These are phyloP conservation scores for Aphis gossypii DNA, from an alignment of 1,140 invertebrate species.

Conservation along the genomic window DNA sequence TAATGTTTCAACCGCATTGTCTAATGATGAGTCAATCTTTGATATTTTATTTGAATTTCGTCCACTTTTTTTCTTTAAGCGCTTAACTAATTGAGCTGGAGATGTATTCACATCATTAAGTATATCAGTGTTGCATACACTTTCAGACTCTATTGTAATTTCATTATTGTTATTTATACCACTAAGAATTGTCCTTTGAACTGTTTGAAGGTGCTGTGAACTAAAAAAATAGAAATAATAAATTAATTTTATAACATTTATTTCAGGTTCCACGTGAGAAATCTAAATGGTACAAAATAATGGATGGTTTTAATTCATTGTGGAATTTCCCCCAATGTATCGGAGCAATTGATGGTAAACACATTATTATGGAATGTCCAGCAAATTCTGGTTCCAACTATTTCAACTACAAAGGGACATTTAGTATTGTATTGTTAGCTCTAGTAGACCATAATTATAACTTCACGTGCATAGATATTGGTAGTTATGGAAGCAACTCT, in stretches of 20 bases:
- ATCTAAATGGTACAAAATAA: neutral
- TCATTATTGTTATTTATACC: neutral
- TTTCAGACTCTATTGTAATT: neutral
- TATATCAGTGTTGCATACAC: constrained; percentile 5
- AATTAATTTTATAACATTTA: neutral
- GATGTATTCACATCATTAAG: neutral
- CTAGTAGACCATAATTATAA: constrained; percentile 52
- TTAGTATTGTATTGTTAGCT: constrained; percentile 64
- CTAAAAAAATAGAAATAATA: constrained; percentile 22
- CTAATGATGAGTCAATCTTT: neutral
- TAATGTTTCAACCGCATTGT: neutral
- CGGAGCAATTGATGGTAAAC: constrained; percentile 61
- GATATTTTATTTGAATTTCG: constrained; percentile 22
- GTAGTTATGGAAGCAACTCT: constrained; percentile 54
- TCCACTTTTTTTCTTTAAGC: neutral
- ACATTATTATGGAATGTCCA: constrained; percentile 62
- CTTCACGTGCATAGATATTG: constrained; percentile 53
- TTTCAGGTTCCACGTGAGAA: neutral
- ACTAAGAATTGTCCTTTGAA: too few species aligned
- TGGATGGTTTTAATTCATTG: neutral
- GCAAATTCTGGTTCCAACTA: constrained; percentile 63
- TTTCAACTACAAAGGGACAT: constrained; percentile 66
- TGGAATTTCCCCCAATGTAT: neutral
- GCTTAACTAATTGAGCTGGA: too few species aligned
- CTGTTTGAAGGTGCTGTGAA: neutral